phyloP scores from a whole-genome alignment of 2,113 vertebrate genomes.

The Mus musculus region GRCm39 chrX:145452001-145452500 shows the following conservation, averaged over 20 bases:
- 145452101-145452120: background rate
- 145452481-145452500: background rate
- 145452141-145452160: background rate
- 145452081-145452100: background rate
- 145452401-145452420: background rate
- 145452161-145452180: background rate
- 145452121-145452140: background rate
- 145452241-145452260: background rate
- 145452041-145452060: background rate
- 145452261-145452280: background rate
- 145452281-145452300: background rate
- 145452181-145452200: background rate
- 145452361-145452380: background rate
- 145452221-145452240: background rate
- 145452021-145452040: background rate
- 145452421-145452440: slow-evolving; percentile 39
- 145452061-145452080: background rate
- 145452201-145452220: slow-evolving; percentile 19
- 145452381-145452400: background rate
- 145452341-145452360: background rate
- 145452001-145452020: background rate
- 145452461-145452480: slow-evolving; percentile 18
- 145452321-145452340: background rate
- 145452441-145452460: background rate
- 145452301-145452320: background rate